Base-by-base conservation (phyloP, 2,113 vertebrate genomes). In the Prietella phreatophila region DNA sequence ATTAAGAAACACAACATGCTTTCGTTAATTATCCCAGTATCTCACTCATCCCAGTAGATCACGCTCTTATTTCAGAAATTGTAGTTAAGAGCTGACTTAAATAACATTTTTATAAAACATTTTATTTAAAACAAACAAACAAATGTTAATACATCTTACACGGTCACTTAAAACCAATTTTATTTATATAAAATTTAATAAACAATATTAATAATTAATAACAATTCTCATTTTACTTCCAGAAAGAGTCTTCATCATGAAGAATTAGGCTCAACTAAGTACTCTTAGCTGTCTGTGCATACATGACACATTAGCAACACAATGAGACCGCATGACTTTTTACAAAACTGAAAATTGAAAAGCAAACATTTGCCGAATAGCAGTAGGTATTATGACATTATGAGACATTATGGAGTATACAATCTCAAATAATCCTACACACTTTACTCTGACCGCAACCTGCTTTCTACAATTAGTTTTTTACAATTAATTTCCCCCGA, bases 221-320 rank as follows among this genome's bases (percentile, higher is more conserved):
- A 50, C 47, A 11, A 47, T 79, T 79, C 76, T 56, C 42, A 79
- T 53, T 53, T 79, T 55, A 80, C 47, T 30, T 79, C 47, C 47
- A 17, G 25, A 79, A 53, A 55, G 13, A 53, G 4, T 50, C 22
- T 6, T 27, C 4, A 53, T 5, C 33, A 36, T 75, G 69, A 36
- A 27, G 33, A n/a, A 63, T 20, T 33, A 53, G 11, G 22, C 42
- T 67, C n/a, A 22, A 50, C 5, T 19, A 30, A 3, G 2, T 67
- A 19, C 19, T 63, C 15, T 76, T 25, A 27, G 53, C 60, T 39
- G 33, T 25, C 53, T 76, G 60, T 47, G 22, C 27, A 78, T 60
- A 79, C 17, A 86, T 47, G 36, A 61, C 58, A 80, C 58, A 67
- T 85, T 33, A 63, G 58, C 25, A n/a, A 63, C 27, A 60, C n/a